Base-by-base conservation (phyloP, 2,888 invertebrate species). In the Apotomis capreana region DNA sequence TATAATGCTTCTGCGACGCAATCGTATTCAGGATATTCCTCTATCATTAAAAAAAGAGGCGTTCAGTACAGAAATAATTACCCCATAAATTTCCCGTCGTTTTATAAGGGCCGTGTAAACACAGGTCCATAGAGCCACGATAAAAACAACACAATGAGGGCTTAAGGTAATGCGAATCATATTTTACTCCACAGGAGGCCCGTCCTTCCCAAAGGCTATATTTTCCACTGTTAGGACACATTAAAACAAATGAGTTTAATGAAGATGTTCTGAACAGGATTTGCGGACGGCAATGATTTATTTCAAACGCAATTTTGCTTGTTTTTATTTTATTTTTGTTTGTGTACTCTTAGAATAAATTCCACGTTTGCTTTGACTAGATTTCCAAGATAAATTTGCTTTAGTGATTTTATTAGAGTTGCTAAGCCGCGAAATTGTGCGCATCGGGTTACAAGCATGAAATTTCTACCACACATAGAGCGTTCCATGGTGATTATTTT, bases 71-170 rank as follows among this genome's bases (percentile, higher is more conserved):
- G 52, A 44, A 51, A 71, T 71, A 67, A 71, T 68, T 68, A 68
- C 67, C 44, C 62, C 61, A 71, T 62, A 71, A 67, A 67, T 71
- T 37, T 46, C 37, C 65, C n/a, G 46, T 46, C 79, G 83, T 83
- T 87, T 81, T 74, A 26, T 81, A 82, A 85, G 81, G 79, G 78
- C 80, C 83, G 79, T 82, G 81, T 84, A 83, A 85, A 85, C 83
- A 87, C 83, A 82, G 85, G 83, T 80, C 80, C 81, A 79, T 81
- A 80, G 84, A 87, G 79, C 85, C 82, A 76, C 79, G 79, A 81
- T 87, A 87, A 89, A 89, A 89, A 88, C 86, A 89, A 88, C 86
- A 87, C 84, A 88, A 87, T 87, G 84, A 86, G 89, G 85, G 89
- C 85, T 89, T 84, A 26, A 83, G 83, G 86, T 88, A 90, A 90